Evolutionary conservation across 2,797 vertebrate species (phyloP).

Genomic region (Sebastiscus albofasciatus): DNA sequence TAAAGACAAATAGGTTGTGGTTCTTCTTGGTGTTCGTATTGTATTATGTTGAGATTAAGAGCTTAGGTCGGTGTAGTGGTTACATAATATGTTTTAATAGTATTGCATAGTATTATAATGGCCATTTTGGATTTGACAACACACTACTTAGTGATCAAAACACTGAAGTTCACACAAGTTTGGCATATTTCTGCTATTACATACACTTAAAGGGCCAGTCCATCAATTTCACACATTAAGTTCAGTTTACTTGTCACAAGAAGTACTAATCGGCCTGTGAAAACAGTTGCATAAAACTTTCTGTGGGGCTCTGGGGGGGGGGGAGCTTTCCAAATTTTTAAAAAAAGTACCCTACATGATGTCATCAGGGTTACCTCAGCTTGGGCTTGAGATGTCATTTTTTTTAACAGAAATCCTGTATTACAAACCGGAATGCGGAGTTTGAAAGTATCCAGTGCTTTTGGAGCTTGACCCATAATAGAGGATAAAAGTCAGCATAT

Average conservation of each 20-base stretch:
- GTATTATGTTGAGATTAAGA: not conserved
- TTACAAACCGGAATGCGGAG: not conserved
- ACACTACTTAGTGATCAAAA: not conserved
- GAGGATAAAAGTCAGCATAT: not conserved
- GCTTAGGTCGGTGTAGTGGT: not conserved
- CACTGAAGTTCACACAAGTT: not conserved
- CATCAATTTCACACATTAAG: not conserved
- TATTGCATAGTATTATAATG: not conserved
- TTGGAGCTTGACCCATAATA: not conserved
- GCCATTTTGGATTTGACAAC: not conserved
- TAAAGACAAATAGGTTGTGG: not conserved
- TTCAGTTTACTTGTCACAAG: not conserved
- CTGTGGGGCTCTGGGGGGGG: not conserved
- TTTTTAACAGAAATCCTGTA: not conserved
- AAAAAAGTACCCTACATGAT: not conserved
- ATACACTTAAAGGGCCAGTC: not conserved
- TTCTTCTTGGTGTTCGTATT: not conserved
- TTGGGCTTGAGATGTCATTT: not conserved
- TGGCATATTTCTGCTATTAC: not conserved
- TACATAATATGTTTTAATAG: not conserved
- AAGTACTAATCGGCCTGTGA: not conserved
- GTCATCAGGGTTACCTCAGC: not conserved
- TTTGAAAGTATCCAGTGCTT: not conserved
- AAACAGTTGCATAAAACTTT: not conserved
- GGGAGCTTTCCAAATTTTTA: not conserved